A percentile compares a stretch with the other conserved stretches of the same genome.
Evolutionary conservation across 2,888 invertebrate species (phyloP).

Genomic region (Sminthurinus aureus): DNA sequence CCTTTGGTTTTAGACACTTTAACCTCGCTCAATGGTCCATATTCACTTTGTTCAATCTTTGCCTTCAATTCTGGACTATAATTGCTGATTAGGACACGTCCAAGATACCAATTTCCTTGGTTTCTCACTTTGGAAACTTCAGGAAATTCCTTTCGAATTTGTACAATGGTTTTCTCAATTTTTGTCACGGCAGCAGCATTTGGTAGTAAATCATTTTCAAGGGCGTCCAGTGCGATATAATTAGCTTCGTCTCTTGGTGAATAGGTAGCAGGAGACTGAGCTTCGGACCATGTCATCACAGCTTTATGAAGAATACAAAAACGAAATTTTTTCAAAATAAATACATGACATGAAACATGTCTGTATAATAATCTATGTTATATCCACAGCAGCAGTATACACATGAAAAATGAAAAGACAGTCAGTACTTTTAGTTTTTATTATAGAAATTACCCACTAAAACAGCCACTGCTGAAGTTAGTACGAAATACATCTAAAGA

Average conservation of each 20-base stretch:
- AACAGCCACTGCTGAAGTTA: no score
- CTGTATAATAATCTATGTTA: no score
- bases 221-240: slow-evolving; percentile 15
- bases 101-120: not conserved
- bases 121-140: not conserved
- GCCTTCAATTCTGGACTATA: not conserved
- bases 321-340: no score
- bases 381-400: no score
- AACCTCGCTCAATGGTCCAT: not conserved
- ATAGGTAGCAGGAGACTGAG: no score
- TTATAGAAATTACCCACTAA: no score
- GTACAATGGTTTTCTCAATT: not conserved
- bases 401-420: no score
- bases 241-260: slow-evolving; percentile 21
- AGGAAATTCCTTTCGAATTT: slow-evolving; percentile 2
- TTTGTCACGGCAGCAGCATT: not conserved
- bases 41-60: not conserved
- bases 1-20: not conserved
- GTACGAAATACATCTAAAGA: no score
- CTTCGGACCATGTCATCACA: no score
- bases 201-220: not conserved
- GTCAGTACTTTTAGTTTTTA: no score
- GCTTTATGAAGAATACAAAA: no score
- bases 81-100: not conserved
- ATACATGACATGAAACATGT: no score